These are phyloP conservation scores for Martes flavigula DNA, from an alignment of 2,797 vertebrate species.

Conservation along the genomic window DNA sequence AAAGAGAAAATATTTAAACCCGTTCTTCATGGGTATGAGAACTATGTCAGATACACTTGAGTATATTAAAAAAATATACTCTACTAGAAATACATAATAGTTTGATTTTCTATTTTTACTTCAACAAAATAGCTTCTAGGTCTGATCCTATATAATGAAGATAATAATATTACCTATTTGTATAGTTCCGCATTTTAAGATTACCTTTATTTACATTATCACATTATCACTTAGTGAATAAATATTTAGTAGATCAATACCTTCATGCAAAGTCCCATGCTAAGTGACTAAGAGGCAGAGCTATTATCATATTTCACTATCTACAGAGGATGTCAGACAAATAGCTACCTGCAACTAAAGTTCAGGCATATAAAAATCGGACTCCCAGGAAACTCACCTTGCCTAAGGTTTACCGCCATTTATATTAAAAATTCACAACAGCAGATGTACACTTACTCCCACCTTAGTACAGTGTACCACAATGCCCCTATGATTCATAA, in stretches of 20 bases:
- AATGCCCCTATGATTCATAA: neutral
- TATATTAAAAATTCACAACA: neutral
- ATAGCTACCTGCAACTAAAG: neutral
- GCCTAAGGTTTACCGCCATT: neutral
- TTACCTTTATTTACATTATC: neutral
- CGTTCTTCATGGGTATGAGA: neutral
- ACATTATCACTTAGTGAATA: neutral
- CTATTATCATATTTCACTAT: neutral
- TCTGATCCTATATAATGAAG: neutral
- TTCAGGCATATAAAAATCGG: neutral
- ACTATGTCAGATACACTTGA: neutral
- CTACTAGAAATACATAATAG: neutral
- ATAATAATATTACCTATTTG: neutral
- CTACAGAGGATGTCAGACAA: neutral
- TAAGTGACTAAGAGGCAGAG: neutral
- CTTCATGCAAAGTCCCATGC: neutral
- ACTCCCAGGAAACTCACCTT: neutral
- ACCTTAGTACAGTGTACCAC: neutral
- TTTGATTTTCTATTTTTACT: conserved; percentile 30
- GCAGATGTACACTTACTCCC: neutral
- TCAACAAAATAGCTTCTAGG: conserved; percentile 21
- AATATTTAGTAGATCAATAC: neutral
- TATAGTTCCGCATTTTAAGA: neutral
- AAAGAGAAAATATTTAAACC: conserved; percentile 7
- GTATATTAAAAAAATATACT: neutral